Evolutionary conservation across 1,140 invertebrate species (phyloP), one percentile per base, ranked within the genome.

Genomic region (Teleogryllus occipitalis): DNA sequence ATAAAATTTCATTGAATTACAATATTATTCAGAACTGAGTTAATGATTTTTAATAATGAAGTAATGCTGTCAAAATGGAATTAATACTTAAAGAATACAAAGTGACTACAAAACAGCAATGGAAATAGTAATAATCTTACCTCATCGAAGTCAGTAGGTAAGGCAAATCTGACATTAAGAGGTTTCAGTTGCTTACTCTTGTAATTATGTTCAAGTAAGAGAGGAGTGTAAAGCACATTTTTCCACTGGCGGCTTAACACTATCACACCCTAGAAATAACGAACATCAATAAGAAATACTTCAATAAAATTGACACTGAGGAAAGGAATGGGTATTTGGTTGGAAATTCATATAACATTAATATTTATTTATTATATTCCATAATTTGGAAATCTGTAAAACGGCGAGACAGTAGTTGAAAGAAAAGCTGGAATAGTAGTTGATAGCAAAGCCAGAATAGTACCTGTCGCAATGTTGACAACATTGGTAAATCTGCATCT

Each of bases 241-340:
- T 98, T 98, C 97, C 97, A 99, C 84, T 98, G 96, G 6, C 97
- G 90, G 83, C 95, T 97, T 22, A 98, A 85, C 75, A 96, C 95
- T 84, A 97, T 93, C 22, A 97, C 92, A n/a, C 95, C 96, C 91
- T 96, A 81, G 49, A 87, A 84, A 81, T 76, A 75, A 80, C 81
- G 79, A 81, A 84, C 5, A 39, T 39, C 27, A 39, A 39, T 39
- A 39, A 39, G 27, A 39, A 39, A 39, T 39, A 39, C 27, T 39
- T 39, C 27, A 39, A 39, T 39, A 39, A 72, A 72, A 15, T 3
- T 72, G 6, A 72, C 65, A 72, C 3, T n/a, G n/a, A n/a, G 1
- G 65, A 72, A 14, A 72, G 65, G n/a, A 72, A n/a, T 72, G 6
- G 65, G 1, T 3, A 72, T 72, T 5, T 39, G 27, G 1, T 39